Conservation (phyloP, 2,113 vertebrate genomes). For the Theristicus caerulescens region DNA sequence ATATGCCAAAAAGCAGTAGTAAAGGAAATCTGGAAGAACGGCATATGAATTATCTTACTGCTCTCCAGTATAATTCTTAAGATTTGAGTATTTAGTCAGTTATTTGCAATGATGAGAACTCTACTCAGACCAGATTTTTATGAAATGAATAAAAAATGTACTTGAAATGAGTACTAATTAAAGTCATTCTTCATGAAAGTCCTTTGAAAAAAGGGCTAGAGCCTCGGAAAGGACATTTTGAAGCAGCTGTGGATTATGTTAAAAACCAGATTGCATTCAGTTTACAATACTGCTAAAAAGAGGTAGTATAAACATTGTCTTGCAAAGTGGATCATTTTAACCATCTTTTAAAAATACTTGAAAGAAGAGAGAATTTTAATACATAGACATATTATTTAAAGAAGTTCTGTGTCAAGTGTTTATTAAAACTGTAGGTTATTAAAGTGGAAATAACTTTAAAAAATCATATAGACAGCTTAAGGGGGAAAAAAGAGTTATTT, state of each 20-base stretch:
- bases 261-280: not conserved
- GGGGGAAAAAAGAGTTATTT: not conserved
- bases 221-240: not conserved
- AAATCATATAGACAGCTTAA: not conserved
- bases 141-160: slow-evolving; percentile 20
- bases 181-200: not conserved
- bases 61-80: not conserved
- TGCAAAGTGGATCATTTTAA: not conserved
- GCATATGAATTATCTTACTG: not conserved
- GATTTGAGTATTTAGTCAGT: not conserved
- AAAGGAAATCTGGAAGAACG: not conserved
- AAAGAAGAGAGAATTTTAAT: not conserved
- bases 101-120: slow-evolving; percentile 6
- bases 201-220: not conserved
- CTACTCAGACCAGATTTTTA: not conserved
- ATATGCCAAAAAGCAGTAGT: not conserved
- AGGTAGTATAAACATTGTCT: slow-evolving; percentile 3
- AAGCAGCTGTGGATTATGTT: slow-evolving; percentile 34
- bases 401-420: not conserved
- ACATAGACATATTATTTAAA: not conserved
- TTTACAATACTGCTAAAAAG: slow-evolving; percentile 13
- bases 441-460: not conserved
- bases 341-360: not conserved
- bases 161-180: slow-evolving; percentile 20
- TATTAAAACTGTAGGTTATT: not conserved